These are phyloP conservation scores for Zelostemma sp. DNA, from an alignment of 1,140 invertebrate species.

Conservation along the genomic window DNA sequence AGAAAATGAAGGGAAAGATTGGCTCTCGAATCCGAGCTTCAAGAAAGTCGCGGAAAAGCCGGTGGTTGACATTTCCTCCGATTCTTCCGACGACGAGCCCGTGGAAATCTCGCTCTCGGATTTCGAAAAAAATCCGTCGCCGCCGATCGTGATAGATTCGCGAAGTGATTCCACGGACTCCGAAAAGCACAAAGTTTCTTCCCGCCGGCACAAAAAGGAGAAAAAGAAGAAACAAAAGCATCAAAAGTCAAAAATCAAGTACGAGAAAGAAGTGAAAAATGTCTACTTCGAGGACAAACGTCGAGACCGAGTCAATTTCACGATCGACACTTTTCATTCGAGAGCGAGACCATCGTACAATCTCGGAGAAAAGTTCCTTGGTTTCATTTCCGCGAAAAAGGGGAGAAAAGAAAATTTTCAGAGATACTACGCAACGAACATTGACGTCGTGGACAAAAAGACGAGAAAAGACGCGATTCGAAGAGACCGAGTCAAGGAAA, in stretches of 20 bases:
- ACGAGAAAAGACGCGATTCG: constrained; percentile 46
- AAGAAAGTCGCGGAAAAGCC: constrained; percentile 19
- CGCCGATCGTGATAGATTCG: constrained; percentile 1
- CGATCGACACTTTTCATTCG: constrained; percentile 66
- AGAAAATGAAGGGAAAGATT: constrained; percentile 16
- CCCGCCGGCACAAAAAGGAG: constrained; percentile 22
- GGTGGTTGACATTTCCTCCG: constrained; percentile 39
- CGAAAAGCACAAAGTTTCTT: neutral
- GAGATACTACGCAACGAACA: constrained; percentile 59
- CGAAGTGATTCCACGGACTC: neutral
- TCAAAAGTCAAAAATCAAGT: constrained; percentile 44
- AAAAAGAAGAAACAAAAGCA: constrained; percentile 50
- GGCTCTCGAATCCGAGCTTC: constrained; percentile 61
- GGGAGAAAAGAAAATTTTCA: constrained; percentile 48
- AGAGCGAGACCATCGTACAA: constrained; percentile 68
- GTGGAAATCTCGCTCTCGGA: constrained; percentile 9
- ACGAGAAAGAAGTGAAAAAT: constrained; percentile 57
- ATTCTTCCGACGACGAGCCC: constrained; percentile 51
- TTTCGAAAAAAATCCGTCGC: constrained; percentile 10
- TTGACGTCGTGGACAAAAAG: constrained; percentile 43
- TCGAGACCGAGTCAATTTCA: constrained; percentile 62
- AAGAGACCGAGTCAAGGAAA: constrained; percentile 48
- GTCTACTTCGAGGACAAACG: constrained; percentile 72
- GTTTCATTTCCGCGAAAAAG: constrained; percentile 42
- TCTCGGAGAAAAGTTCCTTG: constrained; percentile 46